Evolutionary conservation across 2,797 vertebrate species (phyloP), one percentile per base, ranked within the genome.

Genomic region (Choloepus didactylus): DNA sequence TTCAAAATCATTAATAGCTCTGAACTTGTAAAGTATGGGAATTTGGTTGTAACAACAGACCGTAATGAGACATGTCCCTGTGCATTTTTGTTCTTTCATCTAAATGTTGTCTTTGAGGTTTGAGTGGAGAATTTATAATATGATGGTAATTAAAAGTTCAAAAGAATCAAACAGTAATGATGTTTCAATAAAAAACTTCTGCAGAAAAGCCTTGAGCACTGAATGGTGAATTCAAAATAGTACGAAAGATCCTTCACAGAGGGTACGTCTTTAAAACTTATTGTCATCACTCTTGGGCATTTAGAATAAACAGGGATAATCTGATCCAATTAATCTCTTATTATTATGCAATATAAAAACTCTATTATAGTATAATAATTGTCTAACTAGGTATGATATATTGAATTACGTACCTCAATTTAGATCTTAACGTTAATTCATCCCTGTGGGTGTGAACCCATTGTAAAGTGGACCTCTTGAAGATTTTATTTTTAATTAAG

Each of bases 61-160:
- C 29, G 31, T n/a, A 46, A 75, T 38, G 7, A 54, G 18, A 49
- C 23, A 82, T 35, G 46, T 49, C 3, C n/a, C 27, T 81, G 4
- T 21, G 67, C 59, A 69, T 19, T 79, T 88, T 86, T 66, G 18
- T 88, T 54, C 59, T 89, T 14, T 92, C 49, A 72, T 82, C 83
- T 29, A 86, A 82, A 69, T 73, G 1, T 54, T 89, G 25, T 59
- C 56, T 87, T 86, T 80, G 64, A 89, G 27, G 11, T 60, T 35
- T 93, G 29, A 29, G 31, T 86, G 14, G 25, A 60, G 12, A 86
- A 56, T 31, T 86, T 95, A 29, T 11, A 54, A 87, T 3, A 35
- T 79, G 27, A 82, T 21, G 60, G 6, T 51, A 87, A 87, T 76
- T 49, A 59, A 44, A 93, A 82, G 9, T 89, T 85, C 4, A 27